Conservation (phyloP, 2,797 vertebrate species). For the Enoplosus armatus region DNA sequence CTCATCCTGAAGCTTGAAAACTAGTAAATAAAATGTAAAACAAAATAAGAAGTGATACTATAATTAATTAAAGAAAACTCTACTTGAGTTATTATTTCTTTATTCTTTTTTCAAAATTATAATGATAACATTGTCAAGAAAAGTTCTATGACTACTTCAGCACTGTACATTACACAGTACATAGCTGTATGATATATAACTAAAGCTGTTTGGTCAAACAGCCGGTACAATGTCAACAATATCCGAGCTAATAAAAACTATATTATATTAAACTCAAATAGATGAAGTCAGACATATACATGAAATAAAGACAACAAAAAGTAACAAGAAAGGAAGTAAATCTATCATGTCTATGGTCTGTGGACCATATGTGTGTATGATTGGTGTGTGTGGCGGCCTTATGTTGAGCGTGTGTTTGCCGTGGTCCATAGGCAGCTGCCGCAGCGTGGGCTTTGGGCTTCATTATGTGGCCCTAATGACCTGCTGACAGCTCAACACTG, state of each 20-base stretch:
- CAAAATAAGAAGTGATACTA: background rate
- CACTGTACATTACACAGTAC: background rate
- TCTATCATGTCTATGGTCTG: constrained; percentile 42
- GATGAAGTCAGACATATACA: background rate
- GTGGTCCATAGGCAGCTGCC: constrained; percentile 91
- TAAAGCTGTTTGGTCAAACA: background rate
- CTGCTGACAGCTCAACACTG: constrained; percentile 87
- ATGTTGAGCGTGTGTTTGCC: constrained; percentile 73
- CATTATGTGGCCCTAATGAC: constrained; percentile 98
- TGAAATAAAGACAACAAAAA: constrained; percentile 13
- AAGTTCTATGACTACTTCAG: background rate
- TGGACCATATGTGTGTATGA: constrained; percentile 71
- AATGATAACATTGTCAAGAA: background rate
- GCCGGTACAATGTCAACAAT: background rate
- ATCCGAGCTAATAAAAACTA: background rate
- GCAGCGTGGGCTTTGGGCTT: constrained; percentile 89
- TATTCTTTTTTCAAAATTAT: background rate
- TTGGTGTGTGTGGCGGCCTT: constrained; percentile 62
- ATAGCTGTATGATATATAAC: background rate
- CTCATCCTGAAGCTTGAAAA: constrained; percentile 24
- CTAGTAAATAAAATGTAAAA: constrained; percentile 10
- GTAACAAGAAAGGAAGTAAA: constrained; percentile 18
- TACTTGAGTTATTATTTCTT: background rate
- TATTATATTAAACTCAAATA: background rate
- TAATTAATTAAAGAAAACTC: background rate